phyloP scores from a whole-genome alignment of 2,797 vertebrate genomes.

The Acanthurus tractus region DNA sequence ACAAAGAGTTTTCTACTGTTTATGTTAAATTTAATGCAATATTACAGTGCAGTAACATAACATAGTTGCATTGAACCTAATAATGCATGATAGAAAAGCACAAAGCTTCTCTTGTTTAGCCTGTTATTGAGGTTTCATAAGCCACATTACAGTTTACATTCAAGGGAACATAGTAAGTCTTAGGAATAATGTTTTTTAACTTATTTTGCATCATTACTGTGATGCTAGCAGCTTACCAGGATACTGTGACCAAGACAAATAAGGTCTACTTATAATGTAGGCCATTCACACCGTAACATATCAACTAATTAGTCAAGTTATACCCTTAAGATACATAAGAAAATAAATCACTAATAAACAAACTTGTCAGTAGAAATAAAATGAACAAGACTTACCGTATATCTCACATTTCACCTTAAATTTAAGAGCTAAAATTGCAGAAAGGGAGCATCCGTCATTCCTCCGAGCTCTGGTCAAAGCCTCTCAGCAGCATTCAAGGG shows the following conservation, averaged over 20 bases:
- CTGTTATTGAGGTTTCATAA: neutral
- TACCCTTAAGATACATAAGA: neutral
- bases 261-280: neutral
- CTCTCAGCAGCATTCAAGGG: constrained; percentile 72
- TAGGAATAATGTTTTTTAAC: neutral
- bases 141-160: neutral
- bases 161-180: neutral
- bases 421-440: constrained; percentile 49
- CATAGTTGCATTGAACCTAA: neutral
- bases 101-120: neutral
- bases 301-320: constrained; percentile 21
- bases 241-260: constrained; percentile 22
- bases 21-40: neutral
- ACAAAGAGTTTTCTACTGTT: neutral
- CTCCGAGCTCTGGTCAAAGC: constrained; percentile 74
- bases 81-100: neutral
- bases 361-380: constrained; percentile 5
- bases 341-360: constrained; percentile 16
- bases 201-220: neutral
- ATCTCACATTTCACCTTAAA: constrained; percentile 75
- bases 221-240: neutral
- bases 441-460: constrained; percentile 59
- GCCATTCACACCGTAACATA: constrained; percentile 14
- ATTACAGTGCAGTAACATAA: neutral
- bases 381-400: constrained; percentile 76